phyloP scores from a whole-genome alignment of 2,113 vertebrate species.

The Odobenus rosmarus region DNA sequence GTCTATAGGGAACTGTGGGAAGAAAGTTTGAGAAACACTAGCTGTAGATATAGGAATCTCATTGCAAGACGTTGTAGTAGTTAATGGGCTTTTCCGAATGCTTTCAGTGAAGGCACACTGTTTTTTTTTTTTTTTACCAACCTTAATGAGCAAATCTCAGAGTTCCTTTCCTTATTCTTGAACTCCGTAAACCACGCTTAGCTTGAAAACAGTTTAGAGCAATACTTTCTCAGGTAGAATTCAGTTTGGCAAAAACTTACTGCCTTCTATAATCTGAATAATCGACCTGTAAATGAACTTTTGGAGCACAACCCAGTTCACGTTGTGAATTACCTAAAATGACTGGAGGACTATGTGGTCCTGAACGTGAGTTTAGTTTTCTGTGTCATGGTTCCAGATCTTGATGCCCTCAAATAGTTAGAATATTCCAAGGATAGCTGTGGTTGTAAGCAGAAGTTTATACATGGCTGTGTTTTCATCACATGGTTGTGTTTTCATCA shows the following conservation, averaged over 20 bases:
- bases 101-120: neutral
- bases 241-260: neutral
- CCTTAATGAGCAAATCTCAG: neutral
- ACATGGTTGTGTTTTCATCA: neutral
- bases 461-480: neutral
- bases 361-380: neutral
- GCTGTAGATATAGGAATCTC: neutral
- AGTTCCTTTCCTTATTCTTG: neutral
- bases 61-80: neutral
- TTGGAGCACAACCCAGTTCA: neutral
- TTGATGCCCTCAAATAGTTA: neutral
- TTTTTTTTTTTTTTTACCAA: neutral
- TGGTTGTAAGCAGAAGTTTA: neutral
- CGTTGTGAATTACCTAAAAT: neutral
- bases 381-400: neutral
- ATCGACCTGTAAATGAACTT: neutral
- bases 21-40: constrained; percentile 4
- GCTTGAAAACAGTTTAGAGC: neutral
- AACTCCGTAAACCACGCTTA: neutral
- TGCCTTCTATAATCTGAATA: neutral
- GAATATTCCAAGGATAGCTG: neutral
- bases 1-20: neutral
- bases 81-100: neutral
- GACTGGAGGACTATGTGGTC: no score
- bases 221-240: neutral